Evolutionary conservation across 1,140 invertebrate genomes (phyloP).

Genomic region (Pygmarrhopalites habei): DNA sequence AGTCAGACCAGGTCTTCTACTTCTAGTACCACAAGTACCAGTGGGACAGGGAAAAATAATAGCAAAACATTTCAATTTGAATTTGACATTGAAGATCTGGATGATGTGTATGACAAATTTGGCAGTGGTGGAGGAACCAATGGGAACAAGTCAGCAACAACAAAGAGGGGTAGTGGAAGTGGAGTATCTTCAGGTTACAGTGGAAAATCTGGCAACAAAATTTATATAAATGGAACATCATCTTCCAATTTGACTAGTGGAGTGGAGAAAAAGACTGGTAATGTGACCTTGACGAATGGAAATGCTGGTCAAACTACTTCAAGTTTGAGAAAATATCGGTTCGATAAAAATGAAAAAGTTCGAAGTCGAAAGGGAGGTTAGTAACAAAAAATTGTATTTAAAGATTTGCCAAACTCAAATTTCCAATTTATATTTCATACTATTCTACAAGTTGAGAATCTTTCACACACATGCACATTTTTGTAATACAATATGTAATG

Average conservation of each 20-base stretch:
- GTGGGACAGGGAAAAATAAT: background rate
- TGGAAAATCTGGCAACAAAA: background rate
- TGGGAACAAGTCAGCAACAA: too few species aligned
- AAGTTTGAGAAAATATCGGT: conserved; percentile 6
- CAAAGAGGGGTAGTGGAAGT: background rate
- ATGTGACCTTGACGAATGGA: background rate
- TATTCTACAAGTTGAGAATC: too few species aligned
- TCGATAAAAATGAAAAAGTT: conserved; percentile 30
- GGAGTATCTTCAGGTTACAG: background rate
- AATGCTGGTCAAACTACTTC: background rate
- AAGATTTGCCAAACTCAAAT: too few species aligned
- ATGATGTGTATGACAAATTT: conserved; percentile 6
- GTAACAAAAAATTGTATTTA: too few species aligned
- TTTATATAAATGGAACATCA: background rate
- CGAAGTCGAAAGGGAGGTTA: conserved; percentile 33
- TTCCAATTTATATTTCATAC: too few species aligned
- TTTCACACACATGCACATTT: too few species aligned
- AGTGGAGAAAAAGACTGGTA: background rate
- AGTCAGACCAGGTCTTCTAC: background rate
- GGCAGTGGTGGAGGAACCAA: background rate
- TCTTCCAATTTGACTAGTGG: background rate
- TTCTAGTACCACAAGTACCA: background rate
- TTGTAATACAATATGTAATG: too few species aligned
- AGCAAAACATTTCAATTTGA: conserved; percentile 19
- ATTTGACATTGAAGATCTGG: conserved; percentile 30